Evolutionary conservation across 2,797 vertebrate species (phyloP).

Genomic region (Sebastes oblongus): DNA sequence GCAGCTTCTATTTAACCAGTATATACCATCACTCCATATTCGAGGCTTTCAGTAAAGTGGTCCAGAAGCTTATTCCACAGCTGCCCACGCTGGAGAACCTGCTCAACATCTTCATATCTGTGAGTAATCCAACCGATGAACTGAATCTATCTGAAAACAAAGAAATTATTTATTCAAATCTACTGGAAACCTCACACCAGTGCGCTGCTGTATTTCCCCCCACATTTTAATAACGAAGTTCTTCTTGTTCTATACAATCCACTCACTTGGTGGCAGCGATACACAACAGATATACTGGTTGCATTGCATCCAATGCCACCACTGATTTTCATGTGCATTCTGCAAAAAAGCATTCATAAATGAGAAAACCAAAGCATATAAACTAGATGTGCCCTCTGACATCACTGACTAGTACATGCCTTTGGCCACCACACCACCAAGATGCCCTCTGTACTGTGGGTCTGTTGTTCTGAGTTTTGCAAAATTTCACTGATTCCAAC

Average conservation of each 20-base stretch:
- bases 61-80: constrained; percentile 96
- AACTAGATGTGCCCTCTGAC: background rate
- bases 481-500: too few relatives aligned
- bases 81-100: constrained; percentile 95
- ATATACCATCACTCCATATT: constrained; percentile 87
- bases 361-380: background rate
- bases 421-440: background rate
- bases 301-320: background rate
- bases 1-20: constrained; percentile 95
- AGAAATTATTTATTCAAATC: background rate
- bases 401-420: background rate
- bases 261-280: constrained; percentile 67
- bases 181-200: background rate
- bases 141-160: background rate
- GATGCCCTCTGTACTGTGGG: too few relatives aligned
- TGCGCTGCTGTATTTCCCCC: background rate
- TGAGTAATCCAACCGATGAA: constrained; percentile 61
- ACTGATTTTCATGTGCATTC: background rate
- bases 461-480: too few relatives aligned
- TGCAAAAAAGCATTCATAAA: background rate
- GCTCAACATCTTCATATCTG: constrained; percentile 97
- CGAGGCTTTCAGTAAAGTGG: constrained; percentile 90
- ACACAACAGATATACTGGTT: background rate
- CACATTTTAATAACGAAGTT: background rate
- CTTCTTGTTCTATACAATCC: background rate